Evolutionary conservation across 2,113 vertebrate species (phyloP).

Genomic region (Leptodactylus fuscus): DNA sequence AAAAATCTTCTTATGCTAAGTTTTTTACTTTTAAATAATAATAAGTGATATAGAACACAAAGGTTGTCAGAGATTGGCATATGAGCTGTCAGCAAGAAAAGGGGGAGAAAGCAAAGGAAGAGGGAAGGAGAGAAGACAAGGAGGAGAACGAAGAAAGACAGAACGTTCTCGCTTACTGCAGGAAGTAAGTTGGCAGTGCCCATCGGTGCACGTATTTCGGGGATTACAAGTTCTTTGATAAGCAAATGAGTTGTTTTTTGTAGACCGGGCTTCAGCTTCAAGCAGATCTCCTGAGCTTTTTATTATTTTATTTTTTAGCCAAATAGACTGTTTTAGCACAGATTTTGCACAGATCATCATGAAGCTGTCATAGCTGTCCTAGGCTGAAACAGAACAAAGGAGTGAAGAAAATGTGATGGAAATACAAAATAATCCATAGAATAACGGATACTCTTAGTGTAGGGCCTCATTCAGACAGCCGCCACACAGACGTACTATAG

Average conservation of each 20-base stretch:
- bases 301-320: neutral
- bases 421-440: neutral
- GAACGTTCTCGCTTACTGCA: no score
- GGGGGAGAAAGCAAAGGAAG: neutral
- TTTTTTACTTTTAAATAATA: no score
- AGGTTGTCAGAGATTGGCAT: no score
- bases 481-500: no score
- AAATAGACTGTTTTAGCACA: neutral
- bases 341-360: neutral
- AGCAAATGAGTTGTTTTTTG: neutral
- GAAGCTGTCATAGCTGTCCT: neutral
- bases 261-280: neutral
- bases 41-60: no score
- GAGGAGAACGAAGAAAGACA: neutral
- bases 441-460: neutral
- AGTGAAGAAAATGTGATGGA: neutral
- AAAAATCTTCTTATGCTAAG: no score
- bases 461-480: neutral
- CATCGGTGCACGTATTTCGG: neutral
- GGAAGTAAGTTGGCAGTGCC: neutral
- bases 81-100: no score
- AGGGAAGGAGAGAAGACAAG: neutral
- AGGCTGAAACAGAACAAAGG: neutral
- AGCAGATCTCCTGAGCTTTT: neutral
- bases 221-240: neutral